Evolutionary conservation across 1,140 invertebrate genomes (phyloP).

Genomic region (Danaus plexippus): DNA sequence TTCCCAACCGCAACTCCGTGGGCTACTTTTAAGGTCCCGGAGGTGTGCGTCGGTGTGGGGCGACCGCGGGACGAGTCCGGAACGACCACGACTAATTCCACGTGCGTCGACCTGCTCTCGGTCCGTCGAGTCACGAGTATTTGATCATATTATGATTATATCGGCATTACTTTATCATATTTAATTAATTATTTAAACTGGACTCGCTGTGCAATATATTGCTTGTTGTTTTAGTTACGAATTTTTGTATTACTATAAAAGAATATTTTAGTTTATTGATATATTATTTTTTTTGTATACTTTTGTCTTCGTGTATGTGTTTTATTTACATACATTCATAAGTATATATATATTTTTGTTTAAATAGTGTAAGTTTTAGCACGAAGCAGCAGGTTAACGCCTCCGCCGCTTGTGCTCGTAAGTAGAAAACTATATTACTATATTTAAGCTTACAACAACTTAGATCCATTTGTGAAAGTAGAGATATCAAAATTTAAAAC

Average conservation of each 20-base stretch:
- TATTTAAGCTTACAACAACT: slow-evolving; percentile 53
- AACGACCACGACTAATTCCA: neutral
- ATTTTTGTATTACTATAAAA: slow-evolving; percentile 48
- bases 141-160: slow-evolving; percentile 27
- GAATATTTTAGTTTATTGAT: slow-evolving; percentile 52
- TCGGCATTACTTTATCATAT: slow-evolving; percentile 48
- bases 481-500: slow-evolving; percentile 66
- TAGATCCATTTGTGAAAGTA: slow-evolving; percentile 60
- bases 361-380: slow-evolving; percentile 16
- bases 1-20: slow-evolving; percentile 58
- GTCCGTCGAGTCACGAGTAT: slow-evolving; percentile 9
- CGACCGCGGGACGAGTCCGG: slow-evolving; percentile 4
- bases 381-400: slow-evolving; percentile 16
- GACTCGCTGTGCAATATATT: slow-evolving; percentile 66
- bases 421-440: slow-evolving; percentile 21
- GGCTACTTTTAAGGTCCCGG: slow-evolving; percentile 44
- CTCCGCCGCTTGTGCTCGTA: slow-evolving; percentile 21
- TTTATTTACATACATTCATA: slow-evolving; percentile 36
- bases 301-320: slow-evolving; percentile 43
- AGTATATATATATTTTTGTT: slow-evolving; percentile 33
- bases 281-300: slow-evolving; percentile 45
- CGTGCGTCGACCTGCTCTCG: neutral
- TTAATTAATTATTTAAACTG: slow-evolving; percentile 60
- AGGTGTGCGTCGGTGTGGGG: neutral
- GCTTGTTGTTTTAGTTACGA: slow-evolving; percentile 64